Evolutionary conservation across 2,888 invertebrate species (phyloP), one percentile per base, ranked within the genome.

Genomic region (Dasysyrphus albostriatus): DNA sequence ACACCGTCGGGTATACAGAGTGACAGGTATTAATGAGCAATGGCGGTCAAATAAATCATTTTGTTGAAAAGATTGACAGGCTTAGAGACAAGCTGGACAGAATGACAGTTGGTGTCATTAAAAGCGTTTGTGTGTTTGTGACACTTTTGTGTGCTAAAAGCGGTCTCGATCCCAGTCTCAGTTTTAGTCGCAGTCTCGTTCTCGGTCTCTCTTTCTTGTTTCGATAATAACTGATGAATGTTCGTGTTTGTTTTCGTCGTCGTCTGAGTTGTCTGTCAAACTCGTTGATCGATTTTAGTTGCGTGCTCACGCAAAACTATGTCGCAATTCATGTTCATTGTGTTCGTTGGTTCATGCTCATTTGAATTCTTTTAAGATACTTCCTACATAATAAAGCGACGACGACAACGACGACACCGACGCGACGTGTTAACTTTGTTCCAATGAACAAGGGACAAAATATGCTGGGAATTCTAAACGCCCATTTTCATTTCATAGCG

Each of bases 41-140:
- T 77, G 85, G 77, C 82, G 85, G 81, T 82, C 85, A 85, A 82
- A 85, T 85, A 85, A 77, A 81, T 85, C 85, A 85, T 85, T 85
- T 82, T 65, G 85, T 85, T 81, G 85, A 85, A 77, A 75, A 85
- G 82, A 85, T 85, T 85, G 85, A 85, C 85, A 81, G 73, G 69
- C 73, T 77, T 77, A 69, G 77, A 85, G 85, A 85, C 85, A 85
- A 56, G 81, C 85, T 59, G 67, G 85, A 78, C 85, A 85, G 81
- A 77, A 39, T 78, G 85, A 85, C 85, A 85, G 85, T 44, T 72
- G 37, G 49, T 82, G 82, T 82, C 85, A 85, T 82, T 85, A 74
- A 39, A 44, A 54, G 82, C 56, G 77, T 58, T 54, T 59, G 75
- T 78, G 61, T 78, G 61, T 78, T 73, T 77, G 70, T 80, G 65